A percentile compares a stretch with the other conserved stretches of the same genome.
phyloP scores from a whole-genome alignment of 2,888 invertebrate species.

The Blomia tropicalis region DNA sequence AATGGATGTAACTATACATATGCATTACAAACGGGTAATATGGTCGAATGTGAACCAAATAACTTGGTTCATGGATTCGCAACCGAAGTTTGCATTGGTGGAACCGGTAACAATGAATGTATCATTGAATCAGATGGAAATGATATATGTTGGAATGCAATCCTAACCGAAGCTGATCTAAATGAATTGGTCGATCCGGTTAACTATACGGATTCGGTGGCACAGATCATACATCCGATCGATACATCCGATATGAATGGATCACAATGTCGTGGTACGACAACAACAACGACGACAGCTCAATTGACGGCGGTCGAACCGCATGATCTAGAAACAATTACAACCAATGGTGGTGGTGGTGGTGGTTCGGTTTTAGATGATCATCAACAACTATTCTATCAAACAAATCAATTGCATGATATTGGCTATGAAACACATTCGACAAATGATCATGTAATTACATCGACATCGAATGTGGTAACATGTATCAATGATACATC shows the following conservation, averaged over 20 bases:
- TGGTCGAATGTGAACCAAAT: constrained; percentile 10
- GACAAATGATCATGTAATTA: constrained; percentile 12
- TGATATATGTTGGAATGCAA: constrained; percentile 30
- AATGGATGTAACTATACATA: neutral
- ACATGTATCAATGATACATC: constrained; percentile 24
- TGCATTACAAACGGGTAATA: neutral
- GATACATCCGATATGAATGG: neutral
- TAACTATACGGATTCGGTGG: constrained; percentile 25
- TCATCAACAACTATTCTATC: constrained; percentile 14
- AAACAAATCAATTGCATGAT: constrained; percentile 2
- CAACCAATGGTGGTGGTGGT: neutral
- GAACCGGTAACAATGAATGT: neutral
- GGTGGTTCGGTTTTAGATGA: neutral
- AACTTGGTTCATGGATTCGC: constrained; percentile 18
- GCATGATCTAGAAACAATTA: constrained; percentile 16
- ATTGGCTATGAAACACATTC: neutral
- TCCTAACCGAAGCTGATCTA: constrained; percentile 29
- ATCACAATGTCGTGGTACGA: neutral
- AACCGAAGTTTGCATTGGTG: constrained; percentile 16
- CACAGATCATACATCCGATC: constrained; percentile 23
- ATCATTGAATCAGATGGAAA: constrained; percentile 20
- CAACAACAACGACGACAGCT: constrained; percentile 16
- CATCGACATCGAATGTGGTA: constrained; percentile 24
- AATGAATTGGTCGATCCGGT: constrained; percentile 27
- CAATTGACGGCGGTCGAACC: constrained; percentile 24